Evolutionary conservation across 2,888 invertebrate species (phyloP).

Genomic region (Heliconius aoede): DNA sequence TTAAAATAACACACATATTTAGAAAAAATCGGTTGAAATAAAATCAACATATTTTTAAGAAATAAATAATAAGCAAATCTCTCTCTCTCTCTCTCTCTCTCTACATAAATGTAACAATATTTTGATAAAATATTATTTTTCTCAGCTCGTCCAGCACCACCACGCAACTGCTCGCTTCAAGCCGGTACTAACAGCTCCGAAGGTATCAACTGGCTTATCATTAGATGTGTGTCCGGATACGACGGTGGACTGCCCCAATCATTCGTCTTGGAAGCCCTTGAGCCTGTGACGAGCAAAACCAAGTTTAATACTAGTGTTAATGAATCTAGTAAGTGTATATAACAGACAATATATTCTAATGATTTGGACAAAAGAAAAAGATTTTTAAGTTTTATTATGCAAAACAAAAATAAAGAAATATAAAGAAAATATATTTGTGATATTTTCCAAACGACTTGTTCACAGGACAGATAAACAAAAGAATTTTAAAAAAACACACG

Average conservation of each 20-base stretch:
- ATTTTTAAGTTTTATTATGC: background rate
- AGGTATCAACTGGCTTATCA: slow-evolving; percentile 84
- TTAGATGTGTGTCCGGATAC: slow-evolving; percentile 94
- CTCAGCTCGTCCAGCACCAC: slow-evolving; percentile 90
- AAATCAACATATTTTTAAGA: background rate
- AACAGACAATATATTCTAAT: too few relatives aligned
- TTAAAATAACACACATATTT: background rate
- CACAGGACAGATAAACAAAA: background rate
- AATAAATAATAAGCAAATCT: too few relatives aligned
- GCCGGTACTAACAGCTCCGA: slow-evolving; percentile 82
- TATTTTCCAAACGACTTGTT: slow-evolving; percentile 9
- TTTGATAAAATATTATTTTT: background rate
- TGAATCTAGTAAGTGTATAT: slow-evolving; percentile 65
- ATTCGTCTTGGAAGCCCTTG: slow-evolving; percentile 92
- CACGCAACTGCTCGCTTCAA: slow-evolving; percentile 93
- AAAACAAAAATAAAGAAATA: background rate
- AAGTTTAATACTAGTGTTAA: slow-evolving; percentile 87
- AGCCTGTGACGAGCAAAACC: slow-evolving; percentile 87
- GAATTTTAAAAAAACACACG: background rate
- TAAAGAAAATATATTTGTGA: background rate
- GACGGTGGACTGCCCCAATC: slow-evolving; percentile 95
- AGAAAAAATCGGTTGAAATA: background rate
- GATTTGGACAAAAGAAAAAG: too few relatives aligned
- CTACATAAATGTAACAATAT: background rate
- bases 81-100: too few relatives aligned